A percentile compares a stretch with the other conserved stretches of the same genome.
These are phyloP conservation scores for Columba guinea DNA, from an alignment of 2,797 vertebrate species.

Conservation along the genomic window DNA sequence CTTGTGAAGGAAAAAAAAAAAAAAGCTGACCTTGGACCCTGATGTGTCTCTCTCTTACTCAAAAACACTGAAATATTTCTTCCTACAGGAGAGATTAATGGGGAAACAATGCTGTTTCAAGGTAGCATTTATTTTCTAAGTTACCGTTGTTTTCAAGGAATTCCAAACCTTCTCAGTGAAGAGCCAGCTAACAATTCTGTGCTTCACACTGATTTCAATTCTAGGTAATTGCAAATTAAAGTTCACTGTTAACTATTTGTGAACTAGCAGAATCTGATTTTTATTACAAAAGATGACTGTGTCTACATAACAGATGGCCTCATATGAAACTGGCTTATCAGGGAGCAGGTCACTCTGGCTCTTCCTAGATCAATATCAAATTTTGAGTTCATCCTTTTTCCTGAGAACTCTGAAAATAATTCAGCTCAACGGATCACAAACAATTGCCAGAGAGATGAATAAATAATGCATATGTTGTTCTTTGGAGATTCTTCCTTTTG, in stretches of 20 bases:
- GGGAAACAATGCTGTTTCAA: background rate
- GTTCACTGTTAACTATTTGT: background rate
- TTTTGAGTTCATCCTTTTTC: background rate
- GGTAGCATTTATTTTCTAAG: background rate
- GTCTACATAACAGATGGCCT: background rate
- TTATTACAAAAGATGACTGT: background rate
- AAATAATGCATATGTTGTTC: background rate
- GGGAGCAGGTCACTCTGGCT: background rate
- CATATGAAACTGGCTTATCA: background rate
- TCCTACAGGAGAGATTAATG: background rate
- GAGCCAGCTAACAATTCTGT: background rate
- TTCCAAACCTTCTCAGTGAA: background rate
- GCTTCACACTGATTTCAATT: background rate
- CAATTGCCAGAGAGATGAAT: background rate
- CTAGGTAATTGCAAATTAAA: background rate
- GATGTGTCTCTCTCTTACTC: background rate
- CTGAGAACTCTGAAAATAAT: background rate
- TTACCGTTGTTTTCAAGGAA: background rate
- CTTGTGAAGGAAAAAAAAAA: background rate
- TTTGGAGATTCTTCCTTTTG: background rate
- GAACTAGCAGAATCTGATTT: background rate
- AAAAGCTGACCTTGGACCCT: background rate
- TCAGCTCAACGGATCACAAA: background rate
- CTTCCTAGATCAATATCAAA: background rate
- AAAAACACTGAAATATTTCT: background rate